These are phyloP conservation scores for Planococcus citri DNA, from an alignment of 1,140 invertebrate genomes.

Conservation along the genomic window DNA sequence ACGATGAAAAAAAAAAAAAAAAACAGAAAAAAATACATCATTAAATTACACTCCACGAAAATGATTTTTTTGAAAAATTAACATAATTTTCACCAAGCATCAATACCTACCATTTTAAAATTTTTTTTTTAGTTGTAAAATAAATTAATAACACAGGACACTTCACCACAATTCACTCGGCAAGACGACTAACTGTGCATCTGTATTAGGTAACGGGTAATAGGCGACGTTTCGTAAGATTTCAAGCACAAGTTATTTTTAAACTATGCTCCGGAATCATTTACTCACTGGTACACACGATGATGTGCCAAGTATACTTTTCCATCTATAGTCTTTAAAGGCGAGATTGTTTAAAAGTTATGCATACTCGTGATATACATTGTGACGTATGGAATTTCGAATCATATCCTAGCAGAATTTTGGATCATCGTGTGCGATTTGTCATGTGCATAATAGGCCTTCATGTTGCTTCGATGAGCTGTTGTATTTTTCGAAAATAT, in stretches of 20 bases:
- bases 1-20: not conserved
- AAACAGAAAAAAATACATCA: too few species aligned
- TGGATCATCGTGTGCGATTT: too few species aligned
- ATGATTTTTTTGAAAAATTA: too few species aligned
- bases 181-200: not conserved
- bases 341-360: too few species aligned
- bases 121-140: not conserved
- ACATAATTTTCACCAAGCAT: not conserved
- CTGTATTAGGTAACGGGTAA: not conserved
- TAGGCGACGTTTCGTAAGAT: not conserved
- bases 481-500: too few species aligned
- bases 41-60: too few species aligned
- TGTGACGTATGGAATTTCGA: not conserved
- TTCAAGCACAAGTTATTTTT: not conserved
- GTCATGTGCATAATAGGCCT: too few species aligned
- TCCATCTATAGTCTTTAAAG: slow-evolving; percentile 6
- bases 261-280: not conserved
- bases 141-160: not conserved
- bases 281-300: too few species aligned
- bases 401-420: too few species aligned
- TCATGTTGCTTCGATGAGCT: too few species aligned
- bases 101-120: not conserved
- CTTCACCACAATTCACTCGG: not conserved
- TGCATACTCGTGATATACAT: not conserved
- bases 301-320: not conserved